A percentile compares a stretch with the other conserved stretches of the same genome.
Evolutionary conservation across 2,113 vertebrate genomes (phyloP).

Genomic region (Corvus hawaiiensis): DNA sequence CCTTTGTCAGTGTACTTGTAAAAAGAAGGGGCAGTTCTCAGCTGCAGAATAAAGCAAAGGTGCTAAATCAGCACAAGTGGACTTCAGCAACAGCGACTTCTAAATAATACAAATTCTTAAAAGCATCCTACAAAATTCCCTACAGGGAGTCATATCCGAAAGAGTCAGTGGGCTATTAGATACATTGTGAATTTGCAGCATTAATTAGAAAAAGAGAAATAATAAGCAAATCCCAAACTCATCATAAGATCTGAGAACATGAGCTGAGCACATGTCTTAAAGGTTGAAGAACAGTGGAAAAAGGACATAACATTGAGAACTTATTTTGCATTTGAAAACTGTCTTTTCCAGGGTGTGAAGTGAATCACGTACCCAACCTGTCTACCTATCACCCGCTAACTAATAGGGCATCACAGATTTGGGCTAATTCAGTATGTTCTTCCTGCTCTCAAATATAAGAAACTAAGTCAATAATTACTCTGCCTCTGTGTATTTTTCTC

Average conservation of each 20-base stretch:
- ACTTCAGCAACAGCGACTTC: neutral
- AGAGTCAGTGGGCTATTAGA: neutral
- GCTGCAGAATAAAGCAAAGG: neutral
- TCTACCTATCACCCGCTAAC: neutral
- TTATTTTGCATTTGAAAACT: neutral
- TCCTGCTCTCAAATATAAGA: constrained; percentile 12
- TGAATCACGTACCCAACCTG: neutral
- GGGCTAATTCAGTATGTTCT: neutral
- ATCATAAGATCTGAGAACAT: neutral
- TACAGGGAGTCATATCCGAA: neutral
- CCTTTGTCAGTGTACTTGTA: neutral
- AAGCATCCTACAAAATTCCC: neutral
- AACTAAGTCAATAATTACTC: constrained; percentile 39
- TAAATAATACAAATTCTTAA: neutral
- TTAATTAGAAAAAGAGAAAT: neutral
- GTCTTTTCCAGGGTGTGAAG: neutral
- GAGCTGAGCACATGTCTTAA: neutral
- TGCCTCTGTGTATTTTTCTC: neutral
- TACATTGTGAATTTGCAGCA: neutral
- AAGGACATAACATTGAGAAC: neutral
- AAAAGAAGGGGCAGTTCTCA: neutral
- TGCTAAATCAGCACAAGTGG: neutral
- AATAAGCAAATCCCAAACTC: neutral
- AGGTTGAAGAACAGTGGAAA: neutral
- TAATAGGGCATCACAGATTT: neutral